phyloP scores from a whole-genome alignment of 2,113 vertebrate species.

The Lasiurus borealis region DNA sequence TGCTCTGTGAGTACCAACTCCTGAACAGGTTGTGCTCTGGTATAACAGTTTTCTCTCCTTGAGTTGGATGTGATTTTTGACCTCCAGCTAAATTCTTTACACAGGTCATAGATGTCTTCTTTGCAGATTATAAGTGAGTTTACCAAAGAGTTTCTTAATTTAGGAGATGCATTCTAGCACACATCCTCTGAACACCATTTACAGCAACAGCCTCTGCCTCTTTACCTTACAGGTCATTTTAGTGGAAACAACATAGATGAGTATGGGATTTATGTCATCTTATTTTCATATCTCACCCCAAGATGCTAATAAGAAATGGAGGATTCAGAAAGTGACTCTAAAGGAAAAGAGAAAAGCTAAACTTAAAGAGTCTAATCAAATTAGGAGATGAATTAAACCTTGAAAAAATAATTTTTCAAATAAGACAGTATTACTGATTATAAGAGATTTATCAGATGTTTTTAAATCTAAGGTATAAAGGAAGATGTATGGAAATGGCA shows the following conservation, averaged over 20 bases:
- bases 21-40: neutral
- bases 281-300: neutral
- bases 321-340: neutral
- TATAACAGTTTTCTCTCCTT: neutral
- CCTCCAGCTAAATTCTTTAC: neutral
- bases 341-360: neutral
- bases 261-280: neutral
- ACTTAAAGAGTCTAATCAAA: neutral
- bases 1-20: neutral
- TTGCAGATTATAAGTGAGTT: neutral
- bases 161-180: neutral
- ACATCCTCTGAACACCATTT: neutral
- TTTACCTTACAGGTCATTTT: neutral
- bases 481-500: neutral
- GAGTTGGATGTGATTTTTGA: neutral
- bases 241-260: neutral
- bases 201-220: neutral
- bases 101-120: neutral
- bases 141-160: neutral
- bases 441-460: slow-evolving; percentile 2
- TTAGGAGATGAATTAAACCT: neutral
- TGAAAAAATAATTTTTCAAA: slow-evolving; percentile 46
- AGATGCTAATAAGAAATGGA: neutral
- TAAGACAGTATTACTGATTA: neutral
- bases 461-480: slow-evolving; percentile 2